These are phyloP conservation scores for Meliscaeva auricollis DNA, from an alignment of 2,888 invertebrate species.

Conservation along the genomic window DNA sequence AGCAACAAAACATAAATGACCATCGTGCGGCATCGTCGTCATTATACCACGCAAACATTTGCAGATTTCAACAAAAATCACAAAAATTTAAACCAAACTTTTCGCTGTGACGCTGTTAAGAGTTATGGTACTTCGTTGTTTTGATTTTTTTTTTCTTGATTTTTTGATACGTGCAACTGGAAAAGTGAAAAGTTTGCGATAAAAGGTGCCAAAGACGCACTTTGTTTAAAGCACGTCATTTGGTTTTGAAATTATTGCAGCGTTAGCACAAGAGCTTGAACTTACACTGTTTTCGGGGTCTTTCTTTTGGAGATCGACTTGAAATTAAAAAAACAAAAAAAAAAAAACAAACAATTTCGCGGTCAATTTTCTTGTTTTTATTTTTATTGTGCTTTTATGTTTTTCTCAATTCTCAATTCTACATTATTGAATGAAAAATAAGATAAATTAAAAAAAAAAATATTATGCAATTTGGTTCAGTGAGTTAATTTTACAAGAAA, in stretches of 20 bases:
- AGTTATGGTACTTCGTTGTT: not conserved
- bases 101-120: not conserved
- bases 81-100: slow-evolving; percentile 28
- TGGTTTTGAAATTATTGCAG: slow-evolving; percentile 64
- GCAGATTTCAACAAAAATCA: slow-evolving; percentile 19
- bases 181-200: slow-evolving; percentile 67
- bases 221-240: slow-evolving; percentile 40
- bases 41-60: slow-evolving; percentile 25
- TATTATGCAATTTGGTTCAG: slow-evolving; percentile 64
- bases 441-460: slow-evolving; percentile 28
- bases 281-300: slow-evolving; percentile 58
- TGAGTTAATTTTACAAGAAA: slow-evolving; percentile 46
- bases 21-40: slow-evolving; percentile 18
- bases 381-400: not conserved
- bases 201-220: slow-evolving; percentile 64
- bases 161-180: slow-evolving; percentile 32
- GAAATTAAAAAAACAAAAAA: too few species aligned
- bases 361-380: slow-evolving; percentile 63
- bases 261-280: slow-evolving; percentile 64
- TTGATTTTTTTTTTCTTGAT: slow-evolving; percentile 17
- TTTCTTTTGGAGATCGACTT: slow-evolving; percentile 36
- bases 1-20: slow-evolving; percentile 29
- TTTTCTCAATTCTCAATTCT: slow-evolving; percentile 49
- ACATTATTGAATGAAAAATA: slow-evolving; percentile 28
- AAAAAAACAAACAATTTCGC: slow-evolving; percentile 65